Percentiles rank a stretch among this genome's conserved stretches.
Evolutionary conservation across 2,888 invertebrate species (phyloP).

Genomic region (Arctia plantaginis): DNA sequence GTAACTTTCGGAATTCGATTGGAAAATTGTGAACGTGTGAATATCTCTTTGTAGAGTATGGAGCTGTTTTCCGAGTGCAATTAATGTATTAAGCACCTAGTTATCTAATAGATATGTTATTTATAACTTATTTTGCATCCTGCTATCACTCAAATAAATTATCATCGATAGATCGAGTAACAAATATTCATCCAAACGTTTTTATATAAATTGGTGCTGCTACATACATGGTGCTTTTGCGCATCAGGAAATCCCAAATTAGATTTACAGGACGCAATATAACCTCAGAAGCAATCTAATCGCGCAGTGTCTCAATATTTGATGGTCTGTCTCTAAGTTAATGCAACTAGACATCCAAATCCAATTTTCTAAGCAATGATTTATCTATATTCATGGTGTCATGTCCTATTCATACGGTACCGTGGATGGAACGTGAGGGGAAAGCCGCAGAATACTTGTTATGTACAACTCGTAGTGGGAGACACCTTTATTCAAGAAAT

Average conservation of each 20-base stretch:
- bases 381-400: slow-evolving; percentile 54
- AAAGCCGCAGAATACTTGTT: slow-evolving; percentile 44
- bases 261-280: background rate
- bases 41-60: background rate
- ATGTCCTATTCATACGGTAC: slow-evolving; percentile 52
- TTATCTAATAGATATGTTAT: background rate
- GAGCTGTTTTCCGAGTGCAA: background rate
- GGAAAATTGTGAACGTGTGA: background rate
- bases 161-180: background rate
- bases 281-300: slow-evolving; percentile 7
- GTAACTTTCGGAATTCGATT: slow-evolving; percentile 5
- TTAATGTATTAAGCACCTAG: no score
- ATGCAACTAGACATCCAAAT: slow-evolving; percentile 42
- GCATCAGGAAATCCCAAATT: background rate
- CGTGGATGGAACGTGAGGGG: slow-evolving; percentile 48
- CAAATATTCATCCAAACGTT: background rate
- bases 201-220: background rate
- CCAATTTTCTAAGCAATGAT: slow-evolving; percentile 49
- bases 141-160: background rate
- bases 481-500: slow-evolving; percentile 60
- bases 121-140: background rate
- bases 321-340: slow-evolving; percentile 20
- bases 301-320: slow-evolving; percentile 9
- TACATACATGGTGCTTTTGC: background rate
- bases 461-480: slow-evolving; percentile 59